Conservation (phyloP, 2,888 invertebrate species). For the Oscheius myriophilus region DNA sequence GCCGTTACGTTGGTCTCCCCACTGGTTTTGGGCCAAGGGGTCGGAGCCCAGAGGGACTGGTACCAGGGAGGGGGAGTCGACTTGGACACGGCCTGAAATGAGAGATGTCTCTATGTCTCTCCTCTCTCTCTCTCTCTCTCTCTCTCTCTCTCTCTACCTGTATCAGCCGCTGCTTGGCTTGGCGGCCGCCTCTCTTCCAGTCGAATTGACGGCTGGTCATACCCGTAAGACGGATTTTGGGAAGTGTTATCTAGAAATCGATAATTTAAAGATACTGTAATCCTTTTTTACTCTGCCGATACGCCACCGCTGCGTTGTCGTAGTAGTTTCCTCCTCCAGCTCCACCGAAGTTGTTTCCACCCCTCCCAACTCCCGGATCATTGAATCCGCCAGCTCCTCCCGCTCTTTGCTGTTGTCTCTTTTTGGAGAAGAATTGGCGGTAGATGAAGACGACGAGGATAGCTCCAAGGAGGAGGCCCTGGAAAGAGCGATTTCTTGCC, state of each 20-base stretch:
- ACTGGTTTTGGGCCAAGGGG: slow-evolving; percentile 10
- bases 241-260: background rate
- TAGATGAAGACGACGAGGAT: slow-evolving; percentile 21
- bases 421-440: slow-evolving; percentile 12
- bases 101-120: too few relatives aligned
- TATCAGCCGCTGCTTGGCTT: background rate
- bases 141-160: background rate
- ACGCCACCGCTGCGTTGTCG: slow-evolving; percentile 16
- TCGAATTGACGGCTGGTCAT: slow-evolving; percentile 13
- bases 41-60: slow-evolving; percentile 21
- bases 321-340: slow-evolving; percentile 11
- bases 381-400: background rate
- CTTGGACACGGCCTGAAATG: slow-evolving; percentile 19
- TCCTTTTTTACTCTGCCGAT: background rate
- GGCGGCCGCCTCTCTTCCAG: background rate
- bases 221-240: slow-evolving; percentile 12
- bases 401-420: slow-evolving; percentile 2
- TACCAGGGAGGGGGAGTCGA: slow-evolving; percentile 18
- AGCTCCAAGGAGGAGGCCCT: slow-evolving; percentile 28
- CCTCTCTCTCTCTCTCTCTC: too few relatives aligned
- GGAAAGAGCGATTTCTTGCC: background rate
- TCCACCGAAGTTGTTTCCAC: background rate
- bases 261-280: background rate
- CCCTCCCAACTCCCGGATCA: background rate
- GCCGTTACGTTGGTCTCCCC: slow-evolving; percentile 14